phyloP scores from a whole-genome alignment of 2,113 vertebrate genomes.

The Okapia johnstoni region DNA sequence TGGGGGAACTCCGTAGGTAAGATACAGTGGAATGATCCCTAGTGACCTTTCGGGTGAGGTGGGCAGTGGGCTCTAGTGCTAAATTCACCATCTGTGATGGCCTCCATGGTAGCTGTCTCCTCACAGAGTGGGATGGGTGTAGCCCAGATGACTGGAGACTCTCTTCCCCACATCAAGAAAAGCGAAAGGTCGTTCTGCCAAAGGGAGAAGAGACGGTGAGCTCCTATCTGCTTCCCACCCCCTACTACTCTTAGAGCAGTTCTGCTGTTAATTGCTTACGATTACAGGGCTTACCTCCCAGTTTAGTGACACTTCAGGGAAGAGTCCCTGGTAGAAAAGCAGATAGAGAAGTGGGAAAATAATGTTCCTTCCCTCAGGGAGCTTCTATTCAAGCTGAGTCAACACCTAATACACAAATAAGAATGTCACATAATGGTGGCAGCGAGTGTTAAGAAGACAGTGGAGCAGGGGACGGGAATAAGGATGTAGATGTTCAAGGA shows the following conservation, averaged over 20 bases:
- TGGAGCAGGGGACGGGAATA: not conserved
- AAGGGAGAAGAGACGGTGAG: not conserved
- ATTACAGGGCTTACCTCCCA: not conserved
- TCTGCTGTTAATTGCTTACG: not conserved
- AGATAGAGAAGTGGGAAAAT: not conserved
- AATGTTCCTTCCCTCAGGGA: not conserved
- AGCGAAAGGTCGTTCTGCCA: not conserved
- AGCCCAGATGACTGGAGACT: not conserved
- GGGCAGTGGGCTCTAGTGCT: not conserved
- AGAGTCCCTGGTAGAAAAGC: rapidly evolving
- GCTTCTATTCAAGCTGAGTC: not conserved
- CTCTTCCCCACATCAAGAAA: not conserved
- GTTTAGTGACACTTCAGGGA: not conserved
- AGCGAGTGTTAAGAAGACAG: not conserved
- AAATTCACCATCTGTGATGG: not conserved
- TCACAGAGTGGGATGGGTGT: not conserved
- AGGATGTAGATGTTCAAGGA: rapidly evolving
- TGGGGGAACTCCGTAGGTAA: not conserved
- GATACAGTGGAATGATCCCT: not conserved
- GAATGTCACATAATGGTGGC: rapidly evolving
- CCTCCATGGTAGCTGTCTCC: not conserved
- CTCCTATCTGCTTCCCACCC: not conserved
- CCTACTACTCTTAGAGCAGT: not conserved
- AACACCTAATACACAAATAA: not conserved
- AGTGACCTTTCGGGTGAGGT: not conserved